Percentiles rank a stretch among this genome's conserved stretches.
Evolutionary conservation across 2,888 invertebrate genomes (phyloP).

Genomic region (Callyntrura sp.): DNA sequence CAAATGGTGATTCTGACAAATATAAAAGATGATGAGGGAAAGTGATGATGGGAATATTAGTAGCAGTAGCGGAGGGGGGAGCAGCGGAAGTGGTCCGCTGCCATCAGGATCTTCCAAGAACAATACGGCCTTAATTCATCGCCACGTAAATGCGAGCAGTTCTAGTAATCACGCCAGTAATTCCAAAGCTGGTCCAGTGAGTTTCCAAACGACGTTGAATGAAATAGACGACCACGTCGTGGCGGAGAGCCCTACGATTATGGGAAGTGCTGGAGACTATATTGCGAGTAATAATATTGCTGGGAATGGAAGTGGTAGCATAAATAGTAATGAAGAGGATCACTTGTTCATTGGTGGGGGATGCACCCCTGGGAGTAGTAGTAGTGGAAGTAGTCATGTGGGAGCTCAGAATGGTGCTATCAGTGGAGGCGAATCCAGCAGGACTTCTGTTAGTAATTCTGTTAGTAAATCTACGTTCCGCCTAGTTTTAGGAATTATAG

Average conservation of each 20-base stretch:
- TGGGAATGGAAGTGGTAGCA: neutral
- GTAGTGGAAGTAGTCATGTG: neutral
- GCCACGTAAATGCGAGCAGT: slow-evolving; percentile 45
- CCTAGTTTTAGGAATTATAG: slow-evolving; percentile 93
- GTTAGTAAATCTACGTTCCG: slow-evolving; percentile 86
- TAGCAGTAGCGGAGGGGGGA: neutral
- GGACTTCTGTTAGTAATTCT: slow-evolving; percentile 50
- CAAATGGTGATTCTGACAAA: slow-evolving; percentile 26
- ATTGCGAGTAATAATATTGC: slow-evolving; percentile 32
- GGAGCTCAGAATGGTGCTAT: slow-evolving; percentile 63
- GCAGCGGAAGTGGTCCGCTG: neutral
- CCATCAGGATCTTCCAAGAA: slow-evolving; percentile 61
- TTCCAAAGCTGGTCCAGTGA: neutral
- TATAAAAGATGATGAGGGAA: slow-evolving; percentile 57
- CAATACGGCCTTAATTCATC: slow-evolving; percentile 66
- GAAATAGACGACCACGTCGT: slow-evolving; percentile 62
- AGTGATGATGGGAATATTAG: slow-evolving; percentile 34
- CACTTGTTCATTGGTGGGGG: slow-evolving; percentile 68
- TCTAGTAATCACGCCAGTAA: slow-evolving; percentile 16
- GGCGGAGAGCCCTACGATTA: neutral
- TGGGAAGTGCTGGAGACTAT: slow-evolving; percentile 26
- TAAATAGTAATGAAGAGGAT: slow-evolving; percentile 67
- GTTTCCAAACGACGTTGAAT: slow-evolving; percentile 45
- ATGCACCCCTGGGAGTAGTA: neutral
- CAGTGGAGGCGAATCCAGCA: slow-evolving; percentile 64